These are phyloP conservation scores for silkworm (Bombyx mori) DNA, from an alignment of 1,140 invertebrate genomes.

Conservation along the genomic window DNA sequence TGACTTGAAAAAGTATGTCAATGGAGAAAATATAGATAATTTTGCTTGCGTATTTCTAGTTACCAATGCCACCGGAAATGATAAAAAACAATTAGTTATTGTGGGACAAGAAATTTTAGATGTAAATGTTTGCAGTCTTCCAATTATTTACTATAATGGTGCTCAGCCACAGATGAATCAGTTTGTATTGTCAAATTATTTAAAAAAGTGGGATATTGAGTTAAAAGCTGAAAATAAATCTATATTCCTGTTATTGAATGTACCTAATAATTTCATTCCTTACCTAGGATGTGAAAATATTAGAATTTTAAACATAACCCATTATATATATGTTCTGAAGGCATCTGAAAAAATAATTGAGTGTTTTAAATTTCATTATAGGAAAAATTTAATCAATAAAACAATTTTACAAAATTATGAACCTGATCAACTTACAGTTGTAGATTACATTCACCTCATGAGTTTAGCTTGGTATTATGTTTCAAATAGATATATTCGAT, in stretches of 20 bases:
- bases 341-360: constrained; percentile 17
- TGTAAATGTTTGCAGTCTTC: constrained; percentile 15
- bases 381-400: constrained; percentile 24
- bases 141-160: constrained; percentile 20
- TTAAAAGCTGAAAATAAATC: constrained; percentile 14
- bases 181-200: constrained; percentile 13
- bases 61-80: constrained; percentile 14
- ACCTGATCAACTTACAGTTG: constrained; percentile 7
- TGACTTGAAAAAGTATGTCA: constrained; percentile 20
- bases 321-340: constrained; percentile 15
- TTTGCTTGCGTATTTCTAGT: constrained; percentile 19
- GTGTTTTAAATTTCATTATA: constrained; percentile 26
- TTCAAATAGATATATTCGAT: constrained; percentile 15
- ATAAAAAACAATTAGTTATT: constrained; percentile 18
- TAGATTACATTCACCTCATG: constrained; percentile 24
- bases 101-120: constrained; percentile 19
- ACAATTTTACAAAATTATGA: constrained; percentile 16
- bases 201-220: constrained; percentile 22
- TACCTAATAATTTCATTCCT: constrained; percentile 14
- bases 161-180: constrained; percentile 15
- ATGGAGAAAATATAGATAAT: constrained; percentile 11
- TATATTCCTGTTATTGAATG: constrained; percentile 17
- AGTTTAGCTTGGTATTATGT: constrained; percentile 20
- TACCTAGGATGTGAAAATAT: constrained; percentile 16
- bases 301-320: constrained; percentile 9